Evolutionary conservation across 2,113 vertebrate species (phyloP), one percentile per base, ranked within the genome.

Genomic region (Scolopax mira): DNA sequence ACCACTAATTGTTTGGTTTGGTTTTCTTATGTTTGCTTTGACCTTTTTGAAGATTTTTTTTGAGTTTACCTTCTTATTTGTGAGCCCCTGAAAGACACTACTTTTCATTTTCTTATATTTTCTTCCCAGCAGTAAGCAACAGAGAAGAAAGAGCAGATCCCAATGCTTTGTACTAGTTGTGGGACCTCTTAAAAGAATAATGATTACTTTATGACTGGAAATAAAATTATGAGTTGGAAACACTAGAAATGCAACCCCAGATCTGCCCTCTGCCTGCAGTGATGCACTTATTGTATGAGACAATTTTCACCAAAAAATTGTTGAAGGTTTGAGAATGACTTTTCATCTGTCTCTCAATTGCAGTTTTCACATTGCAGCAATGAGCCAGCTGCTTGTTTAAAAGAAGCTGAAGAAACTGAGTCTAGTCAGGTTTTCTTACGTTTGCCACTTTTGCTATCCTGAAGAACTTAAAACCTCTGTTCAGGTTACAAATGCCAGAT

Each of bases 401-500:
- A 79, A 46, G 65, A 39, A 70, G 21, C 3, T 49, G 31, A 71
- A 52, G 31, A 49, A 46, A 31, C 23, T 64, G 31, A 41, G 3
- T 21, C 17, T 55, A 10, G 18, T 24, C 28, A 46, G 14, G 7
- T 82, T 75, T 93, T 82, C 19, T 62, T 67, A 27, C 0, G 2
- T 55, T 79, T 78, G 6, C 28, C 14, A 9, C 7, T 66, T 11
- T n/a, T 62, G 23, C 12, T 4, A 28, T 21, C 10, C 24, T 46
- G 35, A 67, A 82, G 35, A 83, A 28, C 8, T 67, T 24, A 30
- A 69, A 93, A 79, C 17, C n/a, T 62, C 14, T 3, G 8, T n/a
- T 41, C 7, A 49, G 5, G 1, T 3, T 14, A 25, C 52, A 83
- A 57, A 89, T 4, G 42, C 11, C 0, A 0, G 7, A 54, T 35